Base-by-base conservation (phyloP, 2,113 vertebrate species). In the Triplophysa siluroides region DNA sequence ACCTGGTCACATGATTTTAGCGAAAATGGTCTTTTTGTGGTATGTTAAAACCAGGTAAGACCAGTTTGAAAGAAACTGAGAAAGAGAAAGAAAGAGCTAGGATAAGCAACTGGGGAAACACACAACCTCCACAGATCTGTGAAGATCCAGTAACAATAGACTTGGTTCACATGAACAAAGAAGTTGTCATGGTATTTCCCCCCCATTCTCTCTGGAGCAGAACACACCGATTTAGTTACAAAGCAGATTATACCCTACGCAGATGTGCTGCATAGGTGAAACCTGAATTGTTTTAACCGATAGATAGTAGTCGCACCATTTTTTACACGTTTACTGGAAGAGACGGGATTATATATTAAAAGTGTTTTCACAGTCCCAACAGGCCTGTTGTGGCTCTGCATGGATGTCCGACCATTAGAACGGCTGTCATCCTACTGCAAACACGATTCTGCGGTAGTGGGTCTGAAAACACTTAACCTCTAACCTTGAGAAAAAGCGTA, bases 401-500 rank as follows among this genome's bases (percentile, higher is more conserved):
- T 60, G 19, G 29, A 72, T 62, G 50, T 8, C 71, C 61, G 47
- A 45, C 29, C 63, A 50, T 24, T 64, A 50, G 24, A 26, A 54
- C 26, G 45, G 63, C 47, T 52, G 70, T 63, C 50, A 71, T 56
- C 23, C 54, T 61, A 29, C 54, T 4, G 2, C 73, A 65, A 41
- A 76, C 43, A 50, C 26, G 2, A 26, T 19, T 64, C 43, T 73
- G 62, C 61, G 52, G 75, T 61, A 52, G 61, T 71, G 73, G 60
- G 74, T 58, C 85, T 82, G 80, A 74, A 69, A 83, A 63, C 45
- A 64, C 70, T 86, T 86, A 84, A 86, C 73, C 82, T 69, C 60
- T 80, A 63, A 82, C 80, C 83, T 69, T 23, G 68, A 23, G 10
- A 41, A 45, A 62, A 67, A 70, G 41, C 74, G 65, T 70, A 70